These are phyloP conservation scores for Scaptomyza polygonia DNA, from an alignment of 2,888 invertebrate species.

Conservation along the genomic window DNA sequence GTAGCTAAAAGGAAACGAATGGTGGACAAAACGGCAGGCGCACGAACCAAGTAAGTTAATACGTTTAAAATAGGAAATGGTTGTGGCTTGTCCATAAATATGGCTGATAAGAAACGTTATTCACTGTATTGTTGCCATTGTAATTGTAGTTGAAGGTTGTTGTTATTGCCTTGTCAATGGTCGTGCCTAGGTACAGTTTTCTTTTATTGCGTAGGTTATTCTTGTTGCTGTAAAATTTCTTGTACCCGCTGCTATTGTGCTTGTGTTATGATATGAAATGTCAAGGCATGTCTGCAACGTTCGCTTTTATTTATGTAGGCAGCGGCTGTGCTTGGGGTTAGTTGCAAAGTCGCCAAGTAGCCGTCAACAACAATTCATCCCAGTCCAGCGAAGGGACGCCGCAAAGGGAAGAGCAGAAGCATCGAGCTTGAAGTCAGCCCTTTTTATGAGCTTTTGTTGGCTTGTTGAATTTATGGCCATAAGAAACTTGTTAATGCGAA, in stretches of 20 bases:
- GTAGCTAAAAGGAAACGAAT: slow-evolving; percentile 33
- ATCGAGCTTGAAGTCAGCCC: slow-evolving; percentile 48
- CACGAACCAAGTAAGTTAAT: slow-evolving; percentile 14
- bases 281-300: slow-evolving; percentile 71
- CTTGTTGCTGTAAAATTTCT: slow-evolving; percentile 45
- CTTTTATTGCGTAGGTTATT: slow-evolving; percentile 34
- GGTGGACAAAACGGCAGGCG: background rate
- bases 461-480: slow-evolving; percentile 80
- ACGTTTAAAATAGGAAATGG: slow-evolving; percentile 43
- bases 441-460: slow-evolving; percentile 77
- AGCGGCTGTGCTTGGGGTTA: slow-evolving; percentile 55
- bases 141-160: slow-evolving; percentile 20
- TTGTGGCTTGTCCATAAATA: slow-evolving; percentile 42
- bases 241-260: slow-evolving; percentile 24
- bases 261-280: slow-evolving; percentile 66
- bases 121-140: slow-evolving; percentile 17
- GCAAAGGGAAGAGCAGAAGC: background rate
- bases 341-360: slow-evolving; percentile 55
- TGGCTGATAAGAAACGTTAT: slow-evolving; percentile 40
- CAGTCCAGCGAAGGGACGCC: background rate
- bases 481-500: slow-evolving; percentile 79
- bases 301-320: slow-evolving; percentile 69
- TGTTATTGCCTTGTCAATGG: background rate
- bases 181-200: slow-evolving; percentile 31
- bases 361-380: slow-evolving; percentile 19